Conservation (phyloP, 2,797 vertebrate genomes). For the Notamacropus eugenii region DNA sequence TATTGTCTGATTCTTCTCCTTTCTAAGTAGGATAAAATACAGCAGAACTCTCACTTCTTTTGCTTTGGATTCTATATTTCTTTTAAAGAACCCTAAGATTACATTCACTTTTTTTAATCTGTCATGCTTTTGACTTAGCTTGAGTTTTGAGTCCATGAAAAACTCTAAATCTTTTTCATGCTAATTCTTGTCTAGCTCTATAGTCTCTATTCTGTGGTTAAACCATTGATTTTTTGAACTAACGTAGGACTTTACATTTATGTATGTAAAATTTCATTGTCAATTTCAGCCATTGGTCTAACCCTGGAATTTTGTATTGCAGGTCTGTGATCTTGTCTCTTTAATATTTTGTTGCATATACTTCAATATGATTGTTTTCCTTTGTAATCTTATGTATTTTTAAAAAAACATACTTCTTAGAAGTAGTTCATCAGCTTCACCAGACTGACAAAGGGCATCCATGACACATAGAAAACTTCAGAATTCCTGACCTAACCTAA, state of each 20-base stretch:
- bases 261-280: neutral
- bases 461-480: neutral
- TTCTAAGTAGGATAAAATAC: neutral
- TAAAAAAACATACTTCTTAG: neutral
- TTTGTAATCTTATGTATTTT: neutral
- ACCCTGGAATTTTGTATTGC: neutral
- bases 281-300: neutral
- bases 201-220: neutral
- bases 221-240: neutral
- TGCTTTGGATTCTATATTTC: neutral
- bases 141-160: neutral
- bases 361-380: neutral
- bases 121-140: neutral
- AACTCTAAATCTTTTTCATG: neutral
- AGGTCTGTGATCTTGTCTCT: neutral
- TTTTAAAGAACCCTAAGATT: neutral
- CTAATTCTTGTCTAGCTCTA: neutral
- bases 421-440: neutral
- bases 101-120: neutral
- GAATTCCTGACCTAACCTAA: neutral
- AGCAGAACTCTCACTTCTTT: neutral
- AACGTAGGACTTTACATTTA: neutral
- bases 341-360: neutral
- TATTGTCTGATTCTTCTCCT: neutral
- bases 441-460: neutral